Evolutionary conservation across 1,140 invertebrate genomes (phyloP), one percentile per base, ranked within the genome.

Genomic region (Andricus grossulariae): DNA sequence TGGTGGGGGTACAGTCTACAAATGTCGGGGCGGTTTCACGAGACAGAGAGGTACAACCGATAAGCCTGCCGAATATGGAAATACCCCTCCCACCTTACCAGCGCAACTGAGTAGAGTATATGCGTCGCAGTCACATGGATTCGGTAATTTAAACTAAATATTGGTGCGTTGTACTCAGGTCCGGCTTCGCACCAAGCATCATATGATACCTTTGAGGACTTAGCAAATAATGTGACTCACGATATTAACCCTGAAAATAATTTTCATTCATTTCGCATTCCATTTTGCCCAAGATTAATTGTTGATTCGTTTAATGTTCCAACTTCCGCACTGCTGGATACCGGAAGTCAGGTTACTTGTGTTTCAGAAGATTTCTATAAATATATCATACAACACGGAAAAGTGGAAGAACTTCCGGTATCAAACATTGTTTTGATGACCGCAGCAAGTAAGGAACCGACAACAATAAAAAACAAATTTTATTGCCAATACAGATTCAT

Each of bases 91-190:
- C n/a, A n/a, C n/a, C n/a, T n/a, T n/a, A n/a, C n/a, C n/a, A n/a
- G n/a, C n/a, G n/a, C n/a, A n/a, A n/a, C n/a, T n/a, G n/a, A n/a
- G n/a, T n/a, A n/a, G n/a, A n/a, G n/a, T n/a, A n/a, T n/a, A n/a
- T n/a, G n/a, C n/a, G n/a, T n/a, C n/a, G n/a, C n/a, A n/a, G n/a
- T n/a, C n/a, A n/a, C n/a, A 45, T 13, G 8, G 16, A 51, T 32
- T 21, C 21, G 16, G 49, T 39, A 66, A 78, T 78, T 78, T 78
- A 78, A 78, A 78, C 76, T 66, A n/a, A 51, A 70, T 18, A 52
- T 50, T 66, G 57, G 45, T 50, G 50, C 70, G 54, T 70, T 74
- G 57, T 51, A 13, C 21, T 52, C 12, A 51, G 72, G 57, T 78
- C 72, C 76, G 3, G 18, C 72, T 5, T 50, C 45, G 70, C 50